Evolutionary conservation across 2,113 vertebrate species (phyloP).

Genomic region (Melanostigma gelatinosum): DNA sequence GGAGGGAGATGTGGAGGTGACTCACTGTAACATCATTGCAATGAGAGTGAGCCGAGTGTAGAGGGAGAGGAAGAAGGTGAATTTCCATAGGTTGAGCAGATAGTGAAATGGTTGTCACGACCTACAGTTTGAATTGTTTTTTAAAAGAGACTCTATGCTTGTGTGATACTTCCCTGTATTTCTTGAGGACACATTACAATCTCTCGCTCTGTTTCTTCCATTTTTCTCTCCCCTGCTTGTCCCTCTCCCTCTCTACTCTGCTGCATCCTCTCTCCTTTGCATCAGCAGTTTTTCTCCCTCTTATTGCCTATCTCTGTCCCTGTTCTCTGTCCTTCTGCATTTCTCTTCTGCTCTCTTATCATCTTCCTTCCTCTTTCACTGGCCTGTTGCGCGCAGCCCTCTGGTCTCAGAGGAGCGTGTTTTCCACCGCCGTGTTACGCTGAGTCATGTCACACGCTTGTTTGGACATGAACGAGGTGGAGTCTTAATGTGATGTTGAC

Average conservation of each 20-base stretch:
- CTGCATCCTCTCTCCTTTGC: constrained; percentile 35
- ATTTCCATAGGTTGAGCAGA: constrained; percentile 53
- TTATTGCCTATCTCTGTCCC: constrained; percentile 1
- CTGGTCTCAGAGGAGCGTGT: constrained; percentile 59
- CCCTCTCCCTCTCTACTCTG: not conserved
- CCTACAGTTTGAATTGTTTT: constrained; percentile 1
- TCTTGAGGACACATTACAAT: constrained; percentile 12
- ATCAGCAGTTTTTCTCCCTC: constrained; percentile 20
- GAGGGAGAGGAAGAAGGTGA: constrained; percentile 45
- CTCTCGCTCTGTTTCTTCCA: not conserved
- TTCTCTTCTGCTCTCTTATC: constrained; percentile 24
- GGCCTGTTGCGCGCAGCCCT: constrained; percentile 36
- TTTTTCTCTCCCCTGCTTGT: not conserved
- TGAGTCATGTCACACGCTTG: constrained; percentile 70
- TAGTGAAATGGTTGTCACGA: constrained; percentile 39
- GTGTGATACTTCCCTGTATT: not conserved
- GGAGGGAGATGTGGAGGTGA: constrained; percentile 79
- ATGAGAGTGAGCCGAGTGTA: constrained; percentile 63
- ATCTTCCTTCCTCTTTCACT: constrained; percentile 39
- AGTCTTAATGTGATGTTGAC: constrained; percentile 65
- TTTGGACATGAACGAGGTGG: constrained; percentile 61
- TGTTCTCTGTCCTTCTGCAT: constrained; percentile 26
- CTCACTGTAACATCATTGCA: constrained; percentile 81
- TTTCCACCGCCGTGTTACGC: constrained; percentile 53
- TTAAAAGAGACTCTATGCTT: not conserved